A percentile compares a stretch with the other conserved stretches of the same genome.
phyloP scores from a whole-genome alignment of 2,113 vertebrate species.

The Limanda limanda region DNA sequence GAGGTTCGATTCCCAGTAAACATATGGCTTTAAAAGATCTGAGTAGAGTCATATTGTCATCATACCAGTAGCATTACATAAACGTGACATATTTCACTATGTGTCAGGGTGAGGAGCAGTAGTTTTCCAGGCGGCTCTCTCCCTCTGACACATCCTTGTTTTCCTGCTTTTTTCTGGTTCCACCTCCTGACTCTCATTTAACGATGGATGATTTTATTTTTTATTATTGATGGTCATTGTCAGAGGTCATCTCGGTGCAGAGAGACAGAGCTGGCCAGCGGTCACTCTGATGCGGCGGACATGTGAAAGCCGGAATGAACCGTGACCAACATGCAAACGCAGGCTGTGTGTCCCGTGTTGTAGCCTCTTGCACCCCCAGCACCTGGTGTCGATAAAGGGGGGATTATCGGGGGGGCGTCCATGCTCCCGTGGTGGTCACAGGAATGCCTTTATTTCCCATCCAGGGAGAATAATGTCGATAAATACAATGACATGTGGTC shows the following conservation, averaged over 20 bases:
- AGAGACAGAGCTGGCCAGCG: neutral
- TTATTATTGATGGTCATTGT: neutral
- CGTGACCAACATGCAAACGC: too few relatives aligned
- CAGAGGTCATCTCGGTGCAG: neutral
- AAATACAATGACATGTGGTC: constrained; percentile 17
- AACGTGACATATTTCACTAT: too few relatives aligned
- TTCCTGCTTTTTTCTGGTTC: neutral
- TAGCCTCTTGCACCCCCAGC: neutral
- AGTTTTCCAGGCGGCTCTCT: too few relatives aligned
- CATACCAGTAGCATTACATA: neutral
- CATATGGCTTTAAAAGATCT: too few relatives aligned
- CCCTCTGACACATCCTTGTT: too few relatives aligned
- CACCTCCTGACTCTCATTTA: neutral
- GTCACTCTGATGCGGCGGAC: neutral
- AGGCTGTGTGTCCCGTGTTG: neutral
- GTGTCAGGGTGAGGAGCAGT: too few relatives aligned
- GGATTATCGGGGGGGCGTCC: constrained; percentile 26
- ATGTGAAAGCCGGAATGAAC: too few relatives aligned
- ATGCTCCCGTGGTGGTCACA: neutral
- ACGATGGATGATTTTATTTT: neutral
- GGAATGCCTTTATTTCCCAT: constrained; percentile 32
- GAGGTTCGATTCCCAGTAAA: too few relatives aligned
- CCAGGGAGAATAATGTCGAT: constrained; percentile 11
- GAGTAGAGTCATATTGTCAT: neutral
- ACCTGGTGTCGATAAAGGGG: constrained; percentile 39